Evolutionary conservation across 1,140 invertebrate genomes (phyloP).

Genomic region (Cheumatopsyche charites): DNA sequence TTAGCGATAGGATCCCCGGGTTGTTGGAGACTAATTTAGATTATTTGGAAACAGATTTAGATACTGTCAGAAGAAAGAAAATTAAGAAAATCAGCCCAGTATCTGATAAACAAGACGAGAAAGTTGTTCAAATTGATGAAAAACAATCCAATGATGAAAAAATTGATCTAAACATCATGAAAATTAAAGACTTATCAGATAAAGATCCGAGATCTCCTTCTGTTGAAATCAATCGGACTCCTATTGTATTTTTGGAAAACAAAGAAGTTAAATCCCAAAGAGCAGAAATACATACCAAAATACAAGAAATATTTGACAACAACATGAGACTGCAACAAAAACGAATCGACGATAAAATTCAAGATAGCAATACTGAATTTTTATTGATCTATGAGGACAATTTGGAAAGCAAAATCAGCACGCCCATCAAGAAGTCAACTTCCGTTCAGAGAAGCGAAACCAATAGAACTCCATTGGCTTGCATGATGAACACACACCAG

Average conservation of each 20-base stretch:
- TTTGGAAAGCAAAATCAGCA: background rate
- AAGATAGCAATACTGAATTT: conserved; percentile 27
- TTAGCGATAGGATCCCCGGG: conserved; percentile 9
- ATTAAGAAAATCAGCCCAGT: no score
- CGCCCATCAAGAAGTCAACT: conserved; percentile 17
- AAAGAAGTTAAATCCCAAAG: conserved; percentile 16
- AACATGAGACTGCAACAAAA: conserved; percentile 40
- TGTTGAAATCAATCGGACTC: conserved; percentile 59
- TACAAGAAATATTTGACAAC: conserved; percentile 42
- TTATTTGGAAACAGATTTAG: conserved; percentile 53
- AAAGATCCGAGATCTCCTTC: conserved; percentile 59
- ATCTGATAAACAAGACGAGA: conserved; percentile 32
- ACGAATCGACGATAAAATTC: conserved; percentile 25
- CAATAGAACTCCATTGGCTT: conserved; percentile 41
- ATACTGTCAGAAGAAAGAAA: conserved; percentile 51
- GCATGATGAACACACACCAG: conserved; percentile 41
- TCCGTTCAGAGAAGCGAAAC: conserved; percentile 33
- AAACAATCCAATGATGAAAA: conserved; percentile 20
- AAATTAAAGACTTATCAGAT: conserved; percentile 50
- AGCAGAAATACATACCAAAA: conserved; percentile 33
- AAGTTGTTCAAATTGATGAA: conserved; percentile 38
- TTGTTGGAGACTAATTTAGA: conserved; percentile 62
- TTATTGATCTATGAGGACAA: conserved; percentile 45
- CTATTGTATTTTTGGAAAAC: conserved; percentile 49
- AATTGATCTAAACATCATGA: background rate